These are phyloP conservation scores for Pituophis catenifer DNA, from an alignment of 2,113 vertebrate species.

Conservation along the genomic window DNA sequence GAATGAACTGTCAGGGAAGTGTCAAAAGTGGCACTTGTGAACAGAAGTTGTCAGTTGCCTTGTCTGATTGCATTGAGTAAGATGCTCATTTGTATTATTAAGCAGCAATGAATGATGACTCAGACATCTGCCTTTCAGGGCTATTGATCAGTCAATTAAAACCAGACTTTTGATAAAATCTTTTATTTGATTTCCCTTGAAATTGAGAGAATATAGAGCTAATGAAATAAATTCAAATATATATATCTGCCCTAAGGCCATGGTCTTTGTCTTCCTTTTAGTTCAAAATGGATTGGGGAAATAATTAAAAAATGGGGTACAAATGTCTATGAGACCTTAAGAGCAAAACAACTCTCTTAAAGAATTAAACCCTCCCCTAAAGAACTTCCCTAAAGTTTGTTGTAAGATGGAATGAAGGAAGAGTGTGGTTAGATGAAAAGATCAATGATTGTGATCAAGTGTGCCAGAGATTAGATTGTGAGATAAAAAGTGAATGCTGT, in stretches of 20 bases:
- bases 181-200: background rate
- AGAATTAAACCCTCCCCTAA: background rate
- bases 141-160: background rate
- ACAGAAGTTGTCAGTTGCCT: background rate
- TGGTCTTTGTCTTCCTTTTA: background rate
- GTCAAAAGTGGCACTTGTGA: background rate
- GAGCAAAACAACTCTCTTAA: background rate
- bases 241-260: background rate
- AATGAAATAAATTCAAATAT: background rate
- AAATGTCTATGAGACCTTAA: background rate
- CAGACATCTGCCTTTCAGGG: background rate
- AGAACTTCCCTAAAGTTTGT: background rate
- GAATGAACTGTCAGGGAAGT: background rate
- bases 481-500: background rate
- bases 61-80: background rate
- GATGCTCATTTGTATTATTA: background rate
- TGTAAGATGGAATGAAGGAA: background rate
- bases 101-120: background rate
- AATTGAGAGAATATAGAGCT: background rate
- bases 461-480: background rate
- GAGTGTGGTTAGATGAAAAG: background rate
- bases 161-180: background rate
- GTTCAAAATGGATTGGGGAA: background rate
- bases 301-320: background rate
- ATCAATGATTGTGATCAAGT: background rate